Conservation (phyloP, 2,888 invertebrate genomes). For the Acanthacorydalis orientalis region DNA sequence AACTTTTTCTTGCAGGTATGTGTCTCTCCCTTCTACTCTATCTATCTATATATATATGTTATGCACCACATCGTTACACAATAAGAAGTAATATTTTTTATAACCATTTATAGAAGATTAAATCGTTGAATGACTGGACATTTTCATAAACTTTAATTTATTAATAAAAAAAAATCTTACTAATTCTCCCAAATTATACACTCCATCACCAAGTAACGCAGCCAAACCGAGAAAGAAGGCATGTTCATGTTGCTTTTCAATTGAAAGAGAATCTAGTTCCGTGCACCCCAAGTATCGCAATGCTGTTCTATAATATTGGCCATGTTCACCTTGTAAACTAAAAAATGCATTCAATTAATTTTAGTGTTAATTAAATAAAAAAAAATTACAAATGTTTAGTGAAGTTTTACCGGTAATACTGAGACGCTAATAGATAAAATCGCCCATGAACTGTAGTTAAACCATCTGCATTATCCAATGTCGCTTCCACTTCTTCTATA, state of each 20-base stretch:
- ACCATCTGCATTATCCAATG: slow-evolving; percentile 79
- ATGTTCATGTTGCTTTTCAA: slow-evolving; percentile 50
- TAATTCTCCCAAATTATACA: slow-evolving; percentile 95
- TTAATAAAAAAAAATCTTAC: too few species aligned
- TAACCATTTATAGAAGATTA: neutral
- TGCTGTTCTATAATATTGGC: slow-evolving; percentile 89
- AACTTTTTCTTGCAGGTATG: too few species aligned
- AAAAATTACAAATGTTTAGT: neutral
- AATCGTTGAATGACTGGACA: too few species aligned
- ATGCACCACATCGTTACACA: neutral
- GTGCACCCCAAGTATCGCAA: slow-evolving; percentile 56
- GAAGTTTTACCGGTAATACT: slow-evolving; percentile 55
- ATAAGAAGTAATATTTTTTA: neutral
- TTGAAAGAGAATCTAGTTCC: slow-evolving; percentile 45
- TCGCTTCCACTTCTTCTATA: slow-evolving; percentile 70
- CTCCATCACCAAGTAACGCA: slow-evolving; percentile 82
- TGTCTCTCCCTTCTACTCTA: too few species aligned
- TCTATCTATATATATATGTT: neutral
- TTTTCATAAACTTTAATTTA: too few species aligned
- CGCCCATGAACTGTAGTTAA: slow-evolving; percentile 86
- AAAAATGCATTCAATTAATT: slow-evolving; percentile 7
- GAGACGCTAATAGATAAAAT: slow-evolving; percentile 84
- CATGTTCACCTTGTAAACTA: slow-evolving; percentile 70
- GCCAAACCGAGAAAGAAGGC: slow-evolving; percentile 89
- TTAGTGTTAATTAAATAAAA: neutral